Conservation (phyloP, 2,888 invertebrate genomes). For the Deroplatys truncata region DNA sequence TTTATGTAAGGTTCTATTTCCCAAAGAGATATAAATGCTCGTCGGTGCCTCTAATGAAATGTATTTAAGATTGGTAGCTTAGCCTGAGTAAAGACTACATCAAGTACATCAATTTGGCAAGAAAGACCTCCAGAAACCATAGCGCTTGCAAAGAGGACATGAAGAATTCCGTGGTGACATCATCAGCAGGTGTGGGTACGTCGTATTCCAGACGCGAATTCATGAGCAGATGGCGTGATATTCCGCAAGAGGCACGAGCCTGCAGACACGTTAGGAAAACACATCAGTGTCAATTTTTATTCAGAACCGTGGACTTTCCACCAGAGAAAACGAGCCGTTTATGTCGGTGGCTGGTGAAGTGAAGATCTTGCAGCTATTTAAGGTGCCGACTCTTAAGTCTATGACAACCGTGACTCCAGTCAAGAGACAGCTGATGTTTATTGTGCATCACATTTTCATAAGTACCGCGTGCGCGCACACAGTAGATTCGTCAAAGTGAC, state of each 20-base stretch:
- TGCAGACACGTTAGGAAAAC: neutral
- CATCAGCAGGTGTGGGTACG: neutral
- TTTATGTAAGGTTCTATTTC: too few relatives aligned
- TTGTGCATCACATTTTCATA: neutral
- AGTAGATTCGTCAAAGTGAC: neutral
- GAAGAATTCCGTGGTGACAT: neutral
- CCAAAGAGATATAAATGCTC: too few relatives aligned
- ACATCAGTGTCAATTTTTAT: neutral
- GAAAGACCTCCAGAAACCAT: too few relatives aligned
- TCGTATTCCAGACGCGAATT: neutral
- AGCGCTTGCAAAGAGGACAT: neutral
- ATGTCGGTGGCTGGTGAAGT: neutral
- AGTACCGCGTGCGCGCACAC: neutral
- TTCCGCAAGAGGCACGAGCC: neutral
- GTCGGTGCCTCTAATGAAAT: too few relatives aligned
- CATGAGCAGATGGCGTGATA: neutral
- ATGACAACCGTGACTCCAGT: neutral
- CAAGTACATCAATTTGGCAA: too few relatives aligned
- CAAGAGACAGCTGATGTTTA: neutral
- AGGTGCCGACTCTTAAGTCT: neutral
- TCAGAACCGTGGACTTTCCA: neutral
- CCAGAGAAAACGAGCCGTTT: neutral
- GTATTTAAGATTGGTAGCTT: too few relatives aligned
- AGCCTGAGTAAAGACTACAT: too few relatives aligned
- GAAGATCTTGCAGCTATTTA: neutral